Conservation (phyloP, 2,888 invertebrate species). For the Fabriciana adippe region DNA sequence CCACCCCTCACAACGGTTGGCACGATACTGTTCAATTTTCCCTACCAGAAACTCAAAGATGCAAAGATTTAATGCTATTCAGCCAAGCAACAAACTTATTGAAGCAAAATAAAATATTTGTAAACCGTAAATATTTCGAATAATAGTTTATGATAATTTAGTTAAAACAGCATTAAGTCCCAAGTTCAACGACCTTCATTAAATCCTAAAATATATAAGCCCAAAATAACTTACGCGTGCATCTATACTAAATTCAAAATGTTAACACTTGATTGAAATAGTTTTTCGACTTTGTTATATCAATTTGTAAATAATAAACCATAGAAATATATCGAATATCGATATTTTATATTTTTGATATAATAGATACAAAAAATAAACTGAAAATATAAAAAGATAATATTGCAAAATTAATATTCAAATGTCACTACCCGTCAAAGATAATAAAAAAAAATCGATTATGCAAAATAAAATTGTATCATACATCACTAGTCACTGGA, state of each 20-base stretch:
- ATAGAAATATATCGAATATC: no score
- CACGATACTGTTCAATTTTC: conserved; percentile 54
- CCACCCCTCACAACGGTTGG: conserved; percentile 51
- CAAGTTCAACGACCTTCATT: conserved; percentile 39
- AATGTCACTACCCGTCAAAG: no score
- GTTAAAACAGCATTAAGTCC: neutral
- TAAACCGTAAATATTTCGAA: conserved; percentile 52
- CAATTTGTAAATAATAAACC: no score
- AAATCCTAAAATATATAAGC: conserved; percentile 36
- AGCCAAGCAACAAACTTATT: conserved; percentile 61
- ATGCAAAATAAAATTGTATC: neutral
- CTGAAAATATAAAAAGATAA: no score
- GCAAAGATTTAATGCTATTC: conserved; percentile 58
- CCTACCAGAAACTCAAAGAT: conserved; percentile 43
- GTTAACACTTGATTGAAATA: neutral
- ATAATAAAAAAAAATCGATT: neutral
- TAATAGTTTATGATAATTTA: conserved; percentile 17
- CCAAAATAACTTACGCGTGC: conserved; percentile 26
- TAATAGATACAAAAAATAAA: no score
- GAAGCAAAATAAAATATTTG: conserved; percentile 62
- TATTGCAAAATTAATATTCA: no score
- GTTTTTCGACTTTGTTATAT: neutral
- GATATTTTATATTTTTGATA: no score
- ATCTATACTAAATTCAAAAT: conserved; percentile 11
- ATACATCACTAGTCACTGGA: neutral